A percentile compares a stretch with the other conserved stretches of the same genome.
phyloP scores from a whole-genome alignment of 1,140 invertebrate genomes.

The Maconellicoccus hirsutus region DNA sequence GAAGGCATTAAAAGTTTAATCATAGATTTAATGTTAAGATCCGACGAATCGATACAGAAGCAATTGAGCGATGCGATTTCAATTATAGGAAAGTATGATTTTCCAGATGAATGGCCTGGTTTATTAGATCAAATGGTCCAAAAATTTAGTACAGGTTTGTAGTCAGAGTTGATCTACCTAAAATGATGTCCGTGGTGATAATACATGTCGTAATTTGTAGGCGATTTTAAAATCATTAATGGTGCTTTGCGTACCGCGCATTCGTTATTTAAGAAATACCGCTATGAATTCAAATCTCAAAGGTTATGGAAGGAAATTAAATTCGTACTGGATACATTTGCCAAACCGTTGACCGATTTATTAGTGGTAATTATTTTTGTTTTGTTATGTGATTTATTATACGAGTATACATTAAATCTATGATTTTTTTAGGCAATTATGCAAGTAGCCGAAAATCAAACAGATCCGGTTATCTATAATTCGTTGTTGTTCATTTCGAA shows the following conservation, averaged over 20 bases:
- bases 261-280: conserved; percentile 90
- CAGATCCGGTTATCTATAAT: conserved; percentile 77
- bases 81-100: conserved; percentile 88
- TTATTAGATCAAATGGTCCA: conserved; percentile 83
- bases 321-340: conserved; percentile 87
- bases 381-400: conserved; percentile 28
- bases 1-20: conserved; percentile 71
- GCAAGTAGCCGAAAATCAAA: conserved; percentile 63
- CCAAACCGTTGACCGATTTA: conserved; percentile 82
- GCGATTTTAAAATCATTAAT: conserved; percentile 91
- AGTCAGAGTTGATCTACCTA: too few relatives aligned
- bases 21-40: conserved; percentile 83
- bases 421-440: conserved; percentile 58
- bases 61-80: conserved; percentile 92
- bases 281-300: conserved; percentile 91
- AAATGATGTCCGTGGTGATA: too few relatives aligned
- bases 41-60: conserved; percentile 78
- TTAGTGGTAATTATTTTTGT: conserved; percentile 67
- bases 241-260: conserved; percentile 88
- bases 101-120: conserved; percentile 87
- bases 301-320: conserved; percentile 93
- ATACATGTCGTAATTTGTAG: conserved; percentile 40
- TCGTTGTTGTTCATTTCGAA: conserved; percentile 84
- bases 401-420: not conserved
- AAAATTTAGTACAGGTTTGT: conserved; percentile 50